Percentiles rank a stretch among this genome's conserved stretches.
phyloP scores from a whole-genome alignment of 2,113 vertebrate genomes.

The Aepyceros melampus region DNA sequence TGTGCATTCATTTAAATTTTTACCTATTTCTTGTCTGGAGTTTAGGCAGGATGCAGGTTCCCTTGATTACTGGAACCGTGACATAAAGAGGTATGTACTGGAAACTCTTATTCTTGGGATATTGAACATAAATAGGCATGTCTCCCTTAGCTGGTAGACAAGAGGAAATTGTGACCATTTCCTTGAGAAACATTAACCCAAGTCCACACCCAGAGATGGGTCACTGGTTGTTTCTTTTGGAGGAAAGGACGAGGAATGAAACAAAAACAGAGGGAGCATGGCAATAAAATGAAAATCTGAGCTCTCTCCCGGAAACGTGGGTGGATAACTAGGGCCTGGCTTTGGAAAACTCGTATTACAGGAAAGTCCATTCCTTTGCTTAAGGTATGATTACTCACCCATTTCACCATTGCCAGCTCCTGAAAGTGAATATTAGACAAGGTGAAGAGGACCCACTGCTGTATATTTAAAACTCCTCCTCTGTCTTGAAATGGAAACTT shows the following conservation, averaged over 20 bases:
- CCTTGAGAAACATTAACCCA: slow-evolving; percentile 27
- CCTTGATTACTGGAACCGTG: background rate
- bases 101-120: slow-evolving; percentile 52
- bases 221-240: slow-evolving; percentile 11
- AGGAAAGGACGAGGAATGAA: background rate
- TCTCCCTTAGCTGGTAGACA: background rate
- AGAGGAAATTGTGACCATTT: slow-evolving; percentile 13
- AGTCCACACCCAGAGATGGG: background rate
- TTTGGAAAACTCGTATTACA: slow-evolving; percentile 54
- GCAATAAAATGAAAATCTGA: background rate
- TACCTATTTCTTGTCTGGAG: background rate
- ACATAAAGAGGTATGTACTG: background rate
- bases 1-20: background rate
- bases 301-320: background rate
- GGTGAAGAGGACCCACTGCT: background rate
- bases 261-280: background rate
- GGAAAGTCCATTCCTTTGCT: slow-evolving; percentile 6
- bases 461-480: background rate
- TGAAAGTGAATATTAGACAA: background rate
- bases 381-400: slow-evolving; percentile 26
- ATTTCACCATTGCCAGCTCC: background rate
- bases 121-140: background rate
- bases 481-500: background rate
- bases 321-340: background rate
- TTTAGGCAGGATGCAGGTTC: background rate